Conservation (phyloP, 1,140 invertebrate genomes). For the Lerema accius region DNA sequence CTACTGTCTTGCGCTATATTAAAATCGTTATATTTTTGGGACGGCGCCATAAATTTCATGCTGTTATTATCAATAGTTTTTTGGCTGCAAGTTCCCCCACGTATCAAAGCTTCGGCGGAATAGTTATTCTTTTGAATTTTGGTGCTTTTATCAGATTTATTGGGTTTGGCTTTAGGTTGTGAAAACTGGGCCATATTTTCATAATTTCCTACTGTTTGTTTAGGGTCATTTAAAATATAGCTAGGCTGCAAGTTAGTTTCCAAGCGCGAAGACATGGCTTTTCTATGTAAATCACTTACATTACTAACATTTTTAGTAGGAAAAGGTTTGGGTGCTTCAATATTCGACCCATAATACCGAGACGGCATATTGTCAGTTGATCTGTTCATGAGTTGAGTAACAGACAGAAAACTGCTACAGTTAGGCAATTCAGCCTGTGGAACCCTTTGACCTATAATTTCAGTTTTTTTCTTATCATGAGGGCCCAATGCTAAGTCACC, state of each 20-base stretch:
- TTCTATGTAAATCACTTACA: constrained; percentile 55
- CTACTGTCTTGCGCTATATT: constrained; percentile 61
- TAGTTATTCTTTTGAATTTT: constrained; percentile 76
- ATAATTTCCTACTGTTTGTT: constrained; percentile 52
- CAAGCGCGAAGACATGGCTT: constrained; percentile 51
- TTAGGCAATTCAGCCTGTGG: constrained; percentile 65
- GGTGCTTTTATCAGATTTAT: constrained; percentile 64
- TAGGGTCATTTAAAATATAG: constrained; percentile 68
- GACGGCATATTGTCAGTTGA: constrained; percentile 63
- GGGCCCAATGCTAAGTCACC: constrained; percentile 75
- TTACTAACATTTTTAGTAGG: constrained; percentile 52
- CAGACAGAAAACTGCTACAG: constrained; percentile 73
- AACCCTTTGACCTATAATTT: constrained; percentile 49
- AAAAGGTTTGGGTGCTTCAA: constrained; percentile 55
- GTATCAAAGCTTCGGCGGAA: constrained; percentile 73
- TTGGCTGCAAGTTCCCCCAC: constrained; percentile 68
- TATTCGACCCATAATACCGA: constrained; percentile 54
- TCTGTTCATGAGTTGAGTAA: constrained; percentile 77
- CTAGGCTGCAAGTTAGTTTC: constrained; percentile 64
- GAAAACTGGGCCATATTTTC: constrained; percentile 63
- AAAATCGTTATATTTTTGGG: constrained; percentile 71
- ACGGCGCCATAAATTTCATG: constrained; percentile 59
- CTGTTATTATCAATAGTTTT: constrained; percentile 61
- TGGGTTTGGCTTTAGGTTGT: constrained; percentile 60
- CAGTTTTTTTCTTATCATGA: constrained; percentile 75